Conservation (phyloP, 2,888 invertebrate species). For the Cremastinae sp. region DNA sequence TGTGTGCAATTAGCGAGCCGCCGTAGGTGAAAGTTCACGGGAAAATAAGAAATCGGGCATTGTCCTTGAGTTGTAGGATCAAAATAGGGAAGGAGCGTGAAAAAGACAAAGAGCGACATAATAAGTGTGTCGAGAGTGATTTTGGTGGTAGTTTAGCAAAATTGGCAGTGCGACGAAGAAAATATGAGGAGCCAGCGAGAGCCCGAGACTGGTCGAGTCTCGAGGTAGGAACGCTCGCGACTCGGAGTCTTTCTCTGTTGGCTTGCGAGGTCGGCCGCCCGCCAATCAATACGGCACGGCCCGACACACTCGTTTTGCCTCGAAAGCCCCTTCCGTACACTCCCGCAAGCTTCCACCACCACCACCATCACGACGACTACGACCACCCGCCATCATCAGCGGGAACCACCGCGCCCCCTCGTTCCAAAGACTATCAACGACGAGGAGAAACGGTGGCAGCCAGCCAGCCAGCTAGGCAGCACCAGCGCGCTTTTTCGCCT, state of each 20-base stretch:
- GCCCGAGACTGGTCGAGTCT: not conserved
- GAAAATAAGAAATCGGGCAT: too few relatives aligned
- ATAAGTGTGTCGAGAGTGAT: too few relatives aligned
- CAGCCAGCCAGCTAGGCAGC: conserved; percentile 75
- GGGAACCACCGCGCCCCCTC: conserved; percentile 57
- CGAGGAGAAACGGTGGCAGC: conserved; percentile 64
- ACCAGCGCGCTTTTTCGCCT: conserved; percentile 62
- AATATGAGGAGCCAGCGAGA: not conserved
- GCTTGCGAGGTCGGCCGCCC: conserved; percentile 66
- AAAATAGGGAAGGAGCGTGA: too few relatives aligned
- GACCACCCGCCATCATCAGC: conserved; percentile 36
- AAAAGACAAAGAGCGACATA: too few relatives aligned
- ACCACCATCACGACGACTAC: conserved; percentile 25
- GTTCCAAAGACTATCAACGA: conserved; percentile 54
- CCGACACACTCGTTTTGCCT: conserved; percentile 64
- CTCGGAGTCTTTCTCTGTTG: conserved; percentile 56
- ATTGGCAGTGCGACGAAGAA: not conserved
- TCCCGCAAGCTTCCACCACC: conserved; percentile 63
- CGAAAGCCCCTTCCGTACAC: conserved; percentile 60
- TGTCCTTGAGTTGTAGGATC: too few relatives aligned
- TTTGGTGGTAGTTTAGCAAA: too few relatives aligned
- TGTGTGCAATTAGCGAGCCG: too few relatives aligned
- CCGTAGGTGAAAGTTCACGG: too few relatives aligned
- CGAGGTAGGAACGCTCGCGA: conserved; percentile 29
- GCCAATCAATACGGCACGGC: conserved; percentile 68